Conservation (phyloP, 2,113 vertebrate genomes). For the Lycaon pictus region DNA sequence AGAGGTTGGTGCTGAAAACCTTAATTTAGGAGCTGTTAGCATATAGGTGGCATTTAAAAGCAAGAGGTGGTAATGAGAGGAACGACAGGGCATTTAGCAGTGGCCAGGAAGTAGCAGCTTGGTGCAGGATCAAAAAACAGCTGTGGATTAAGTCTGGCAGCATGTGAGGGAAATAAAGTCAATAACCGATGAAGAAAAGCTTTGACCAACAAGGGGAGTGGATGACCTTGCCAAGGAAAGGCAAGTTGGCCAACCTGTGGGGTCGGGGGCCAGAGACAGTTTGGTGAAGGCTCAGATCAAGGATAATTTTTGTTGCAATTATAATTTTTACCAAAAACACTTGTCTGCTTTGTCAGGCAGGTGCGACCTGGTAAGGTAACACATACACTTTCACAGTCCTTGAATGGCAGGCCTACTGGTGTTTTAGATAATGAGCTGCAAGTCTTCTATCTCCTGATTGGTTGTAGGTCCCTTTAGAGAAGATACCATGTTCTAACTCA, state of each 20-base stretch:
- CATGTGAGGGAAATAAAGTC: not conserved
- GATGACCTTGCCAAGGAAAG: not conserved
- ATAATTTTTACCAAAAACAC: not conserved
- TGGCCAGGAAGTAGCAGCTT: not conserved
- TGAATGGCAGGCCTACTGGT: not conserved
- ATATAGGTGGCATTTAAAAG: not conserved
- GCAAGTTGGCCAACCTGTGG: not conserved
- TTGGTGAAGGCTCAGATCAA: not conserved
- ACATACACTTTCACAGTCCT: not conserved
- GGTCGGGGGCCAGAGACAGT: not conserved
- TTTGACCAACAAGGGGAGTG: not conserved
- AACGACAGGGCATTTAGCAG: not conserved
- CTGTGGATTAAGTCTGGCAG: constrained; percentile 1
- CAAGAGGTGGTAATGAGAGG: not conserved
- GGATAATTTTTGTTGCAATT: not conserved
- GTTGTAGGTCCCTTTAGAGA: not conserved
- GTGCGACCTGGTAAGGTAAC: not conserved
- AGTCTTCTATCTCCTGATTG: not conserved
- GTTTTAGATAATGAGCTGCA: not conserved
- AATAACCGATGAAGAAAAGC: not conserved
- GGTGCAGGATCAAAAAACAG: not conserved
- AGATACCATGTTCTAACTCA: not conserved
- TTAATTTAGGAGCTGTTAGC: not conserved
- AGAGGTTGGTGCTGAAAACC: not conserved
- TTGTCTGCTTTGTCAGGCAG: not conserved